phyloP scores from a whole-genome alignment of 2,888 invertebrate species.

The Macrophya alboannulata region DNA sequence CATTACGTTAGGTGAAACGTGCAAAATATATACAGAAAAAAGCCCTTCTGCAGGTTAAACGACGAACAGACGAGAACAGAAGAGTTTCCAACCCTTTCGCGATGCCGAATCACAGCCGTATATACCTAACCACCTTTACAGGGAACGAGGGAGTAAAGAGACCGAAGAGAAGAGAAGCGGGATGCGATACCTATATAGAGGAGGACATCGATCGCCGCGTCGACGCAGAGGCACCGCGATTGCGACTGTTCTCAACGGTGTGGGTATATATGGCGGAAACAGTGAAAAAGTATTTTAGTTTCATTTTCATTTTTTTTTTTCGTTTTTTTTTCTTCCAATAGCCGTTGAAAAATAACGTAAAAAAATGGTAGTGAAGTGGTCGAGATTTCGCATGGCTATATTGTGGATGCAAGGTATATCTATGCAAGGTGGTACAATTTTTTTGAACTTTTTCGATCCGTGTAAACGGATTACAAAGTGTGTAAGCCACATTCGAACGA shows the following conservation, averaged over 20 bases:
- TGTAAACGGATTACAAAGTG: slow-evolving; percentile 69
- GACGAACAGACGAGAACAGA: not conserved
- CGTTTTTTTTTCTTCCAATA: not conserved
- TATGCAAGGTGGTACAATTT: not conserved
- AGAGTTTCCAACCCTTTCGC: slow-evolving; percentile 13
- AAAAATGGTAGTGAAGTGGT: not conserved
- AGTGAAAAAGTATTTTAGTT: slow-evolving; percentile 31
- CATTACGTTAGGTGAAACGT: not conserved
- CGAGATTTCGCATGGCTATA: not conserved
- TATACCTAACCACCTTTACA: not conserved
- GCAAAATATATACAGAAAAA: not conserved
- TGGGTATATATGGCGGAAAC: slow-evolving; percentile 11
- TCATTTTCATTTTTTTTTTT: not conserved
- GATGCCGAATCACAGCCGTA: not conserved
- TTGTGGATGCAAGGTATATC: not conserved
- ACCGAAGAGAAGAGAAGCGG: slow-evolving; percentile 10
- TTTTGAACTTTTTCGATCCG: slow-evolving; percentile 55
- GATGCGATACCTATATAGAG: not conserved
- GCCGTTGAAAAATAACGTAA: not conserved
- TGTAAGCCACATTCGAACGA: slow-evolving; percentile 61
- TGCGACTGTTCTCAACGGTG: slow-evolving; percentile 10
- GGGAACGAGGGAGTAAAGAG: slow-evolving; percentile 14
- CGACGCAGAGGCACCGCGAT: slow-evolving; percentile 28
- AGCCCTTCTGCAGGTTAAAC: not conserved
- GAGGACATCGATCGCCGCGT: slow-evolving; percentile 48